Evolutionary conservation across 2,888 invertebrate species (phyloP).

Genomic region (Euzophera pinguis): DNA sequence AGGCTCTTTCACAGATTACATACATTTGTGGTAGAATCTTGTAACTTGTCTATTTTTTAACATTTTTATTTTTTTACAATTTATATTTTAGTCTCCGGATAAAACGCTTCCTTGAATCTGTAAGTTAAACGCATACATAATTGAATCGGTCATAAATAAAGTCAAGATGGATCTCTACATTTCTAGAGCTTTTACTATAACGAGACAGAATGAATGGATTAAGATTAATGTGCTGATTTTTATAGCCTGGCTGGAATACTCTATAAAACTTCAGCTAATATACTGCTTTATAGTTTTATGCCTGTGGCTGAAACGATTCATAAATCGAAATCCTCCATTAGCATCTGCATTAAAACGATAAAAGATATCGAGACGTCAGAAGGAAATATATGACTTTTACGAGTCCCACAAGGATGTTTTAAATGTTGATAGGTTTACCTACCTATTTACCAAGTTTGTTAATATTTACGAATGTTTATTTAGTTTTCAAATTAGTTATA

Average conservation of each 20-base stretch:
- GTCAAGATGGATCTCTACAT: neutral
- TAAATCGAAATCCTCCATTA: constrained; percentile 61
- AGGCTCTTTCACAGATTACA: too few relatives aligned
- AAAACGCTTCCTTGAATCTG: too few relatives aligned
- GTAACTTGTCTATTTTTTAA: too few relatives aligned
- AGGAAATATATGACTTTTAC: constrained; percentile 14
- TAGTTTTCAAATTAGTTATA: too few relatives aligned
- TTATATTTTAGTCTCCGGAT: too few relatives aligned
- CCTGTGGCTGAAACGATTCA: constrained; percentile 39
- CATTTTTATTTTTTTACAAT: too few relatives aligned
- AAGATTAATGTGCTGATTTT: constrained; percentile 34
- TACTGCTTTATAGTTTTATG: constrained; percentile 46
- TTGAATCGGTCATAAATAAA: too few relatives aligned
- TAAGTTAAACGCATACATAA: too few relatives aligned
- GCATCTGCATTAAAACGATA: constrained; percentile 36
- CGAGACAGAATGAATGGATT: neutral
- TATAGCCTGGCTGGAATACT: constrained; percentile 26
- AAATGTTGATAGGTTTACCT: neutral
- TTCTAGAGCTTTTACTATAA: constrained; percentile 1
- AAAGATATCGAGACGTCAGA: constrained; percentile 22
- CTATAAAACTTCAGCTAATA: constrained; percentile 55
- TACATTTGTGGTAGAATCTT: too few relatives aligned
- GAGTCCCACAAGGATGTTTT: constrained; percentile 12
- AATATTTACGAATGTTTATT: neutral
- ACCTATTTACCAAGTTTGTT: neutral